A percentile compares a stretch with the other conserved stretches of the same genome.
phyloP scores from a whole-genome alignment of 2,888 invertebrate genomes.

The Gari tellinella region DNA sequence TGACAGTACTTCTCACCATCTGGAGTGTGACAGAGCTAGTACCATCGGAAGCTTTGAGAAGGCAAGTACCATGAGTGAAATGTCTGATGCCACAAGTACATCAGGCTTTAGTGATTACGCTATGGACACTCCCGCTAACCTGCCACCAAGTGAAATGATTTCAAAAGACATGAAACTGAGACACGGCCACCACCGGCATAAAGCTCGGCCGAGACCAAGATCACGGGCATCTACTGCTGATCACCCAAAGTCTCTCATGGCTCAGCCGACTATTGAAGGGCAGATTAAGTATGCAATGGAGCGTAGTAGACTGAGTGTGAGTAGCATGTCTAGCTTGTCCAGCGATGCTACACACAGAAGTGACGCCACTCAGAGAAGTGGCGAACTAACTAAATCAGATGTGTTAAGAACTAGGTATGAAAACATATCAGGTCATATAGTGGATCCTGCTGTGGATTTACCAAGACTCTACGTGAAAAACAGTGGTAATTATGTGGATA shows the following conservation, averaged over 20 bases:
- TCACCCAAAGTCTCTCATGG: slow-evolving; percentile 41
- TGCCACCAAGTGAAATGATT: slow-evolving; percentile 62
- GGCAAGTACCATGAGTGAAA: slow-evolving; percentile 60
- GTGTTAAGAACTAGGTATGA: slow-evolving; percentile 47
- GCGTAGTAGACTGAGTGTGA: slow-evolving; percentile 57
- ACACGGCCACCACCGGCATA: slow-evolving; percentile 38
- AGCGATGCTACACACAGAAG: slow-evolving; percentile 57
- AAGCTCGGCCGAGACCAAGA: slow-evolving; percentile 47
- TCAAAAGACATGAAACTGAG: slow-evolving; percentile 53
- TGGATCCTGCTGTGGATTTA: slow-evolving; percentile 37
- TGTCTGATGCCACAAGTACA: slow-evolving; percentile 54
- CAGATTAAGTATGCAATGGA: slow-evolving; percentile 60
- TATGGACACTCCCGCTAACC: slow-evolving; percentile 51
- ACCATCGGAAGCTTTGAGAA: slow-evolving; percentile 55
- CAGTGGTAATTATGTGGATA: slow-evolving; percentile 36
- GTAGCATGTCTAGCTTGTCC: slow-evolving; percentile 58
- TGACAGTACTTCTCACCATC: slow-evolving; percentile 32
- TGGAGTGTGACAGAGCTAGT: slow-evolving; percentile 50
- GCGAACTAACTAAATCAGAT: slow-evolving; percentile 53
- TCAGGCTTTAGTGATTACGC: slow-evolving; percentile 57
- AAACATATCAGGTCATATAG: slow-evolving; percentile 34
- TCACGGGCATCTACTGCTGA: slow-evolving; percentile 48
- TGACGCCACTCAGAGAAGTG: slow-evolving; percentile 51
- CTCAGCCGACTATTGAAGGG: slow-evolving; percentile 46
- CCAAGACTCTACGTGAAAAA: slow-evolving; percentile 25